phyloP scores from a whole-genome alignment of 2,888 invertebrate species.

The Volucella zonaria region DNA sequence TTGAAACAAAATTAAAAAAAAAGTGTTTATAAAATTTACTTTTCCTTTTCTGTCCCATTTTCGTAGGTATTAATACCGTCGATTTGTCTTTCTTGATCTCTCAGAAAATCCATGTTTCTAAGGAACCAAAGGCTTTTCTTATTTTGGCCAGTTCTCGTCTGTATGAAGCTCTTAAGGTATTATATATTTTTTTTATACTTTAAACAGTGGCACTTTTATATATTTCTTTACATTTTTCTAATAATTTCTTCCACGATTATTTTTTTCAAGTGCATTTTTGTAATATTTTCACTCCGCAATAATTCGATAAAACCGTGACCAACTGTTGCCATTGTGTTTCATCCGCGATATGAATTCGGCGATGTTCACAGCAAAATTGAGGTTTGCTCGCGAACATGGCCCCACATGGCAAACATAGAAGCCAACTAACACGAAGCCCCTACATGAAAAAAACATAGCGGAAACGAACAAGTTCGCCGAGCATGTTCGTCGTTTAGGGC shows the following conservation, averaged over 20 bases:
- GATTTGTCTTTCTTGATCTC: too few species aligned
- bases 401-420: too few species aligned
- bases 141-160: conserved; percentile 31
- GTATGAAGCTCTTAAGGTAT: conserved; percentile 1
- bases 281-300: conserved; percentile 1
- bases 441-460: too few species aligned
- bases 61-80: too few species aligned
- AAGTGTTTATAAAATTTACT: neutral
- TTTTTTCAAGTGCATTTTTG: too few species aligned
- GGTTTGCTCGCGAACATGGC: too few species aligned
- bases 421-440: too few species aligned
- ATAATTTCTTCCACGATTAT: conserved; percentile 5
- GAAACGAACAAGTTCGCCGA: too few species aligned
- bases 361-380: neutral
- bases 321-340: neutral
- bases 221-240: conserved; percentile 18
- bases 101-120: conserved; percentile 21
- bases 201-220: conserved; percentile 13
- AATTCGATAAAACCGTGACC: neutral
- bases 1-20: too few species aligned
- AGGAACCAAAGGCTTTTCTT: conserved; percentile 37
- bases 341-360: neutral
- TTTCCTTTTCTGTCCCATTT: neutral
- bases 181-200: conserved; percentile 12
- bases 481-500: too few species aligned